These are phyloP conservation scores for Tringa solitaria DNA, from an alignment of 2,113 vertebrate species.

Conservation along the genomic window DNA sequence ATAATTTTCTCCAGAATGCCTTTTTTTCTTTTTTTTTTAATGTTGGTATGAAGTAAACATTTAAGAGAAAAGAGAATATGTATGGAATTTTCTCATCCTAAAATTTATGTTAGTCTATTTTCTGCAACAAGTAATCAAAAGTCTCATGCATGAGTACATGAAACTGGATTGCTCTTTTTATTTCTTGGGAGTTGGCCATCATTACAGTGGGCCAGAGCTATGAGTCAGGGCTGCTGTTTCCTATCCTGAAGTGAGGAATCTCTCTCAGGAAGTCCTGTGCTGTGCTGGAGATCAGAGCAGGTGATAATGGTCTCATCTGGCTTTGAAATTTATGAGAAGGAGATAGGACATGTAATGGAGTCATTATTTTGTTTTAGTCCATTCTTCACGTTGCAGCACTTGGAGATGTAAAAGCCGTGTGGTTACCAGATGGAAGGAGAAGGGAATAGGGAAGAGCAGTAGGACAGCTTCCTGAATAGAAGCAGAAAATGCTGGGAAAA, in stretches of 20 bases:
- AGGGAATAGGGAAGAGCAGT: not conserved
- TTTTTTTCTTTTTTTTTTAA: not conserved
- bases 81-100: not conserved
- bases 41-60: not conserved
- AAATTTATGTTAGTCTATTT: not conserved
- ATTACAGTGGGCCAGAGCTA: conserved; percentile 19
- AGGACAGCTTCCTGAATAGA: not conserved
- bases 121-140: conserved; percentile 3
- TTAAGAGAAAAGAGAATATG: not conserved
- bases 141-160: not conserved
- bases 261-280: conserved; percentile 61
- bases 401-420: conserved; percentile 9
- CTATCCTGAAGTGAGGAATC: conserved; percentile 51
- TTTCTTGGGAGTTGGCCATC: conserved; percentile 34
- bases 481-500: not conserved
- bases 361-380: conserved; percentile 46
- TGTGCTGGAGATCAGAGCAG: conserved; percentile 59
- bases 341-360: conserved; percentile 56
- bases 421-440: conserved; percentile 42
- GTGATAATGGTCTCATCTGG: conserved; percentile 65
- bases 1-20: not conserved
- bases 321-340: conserved; percentile 51
- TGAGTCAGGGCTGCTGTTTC: conserved; percentile 59
- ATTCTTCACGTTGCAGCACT: conserved; percentile 14
- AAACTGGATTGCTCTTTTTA: conserved; percentile 15